Percentiles rank a stretch among this genome's conserved stretches.
Conservation (phyloP, 2,113 vertebrate genomes). For the Conger conger region DNA sequence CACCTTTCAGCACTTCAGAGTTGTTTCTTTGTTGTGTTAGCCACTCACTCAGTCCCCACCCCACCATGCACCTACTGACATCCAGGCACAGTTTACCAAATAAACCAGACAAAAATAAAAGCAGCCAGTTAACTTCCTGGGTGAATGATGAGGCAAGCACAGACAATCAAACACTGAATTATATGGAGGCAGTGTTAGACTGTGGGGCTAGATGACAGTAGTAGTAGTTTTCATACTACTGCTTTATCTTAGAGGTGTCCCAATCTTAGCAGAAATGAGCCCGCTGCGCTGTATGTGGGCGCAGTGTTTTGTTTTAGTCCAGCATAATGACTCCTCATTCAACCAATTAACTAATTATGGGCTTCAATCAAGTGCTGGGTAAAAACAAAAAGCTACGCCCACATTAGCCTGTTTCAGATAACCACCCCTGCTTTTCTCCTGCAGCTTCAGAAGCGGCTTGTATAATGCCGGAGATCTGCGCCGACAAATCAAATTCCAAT, state of each 20-base stretch:
- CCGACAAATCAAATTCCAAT: too few relatives aligned
- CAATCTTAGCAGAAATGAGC: too few relatives aligned
- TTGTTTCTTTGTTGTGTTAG: constrained; percentile 37
- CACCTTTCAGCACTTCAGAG: constrained; percentile 28
- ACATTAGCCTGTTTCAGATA: background rate
- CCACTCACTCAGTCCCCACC: constrained; percentile 51
- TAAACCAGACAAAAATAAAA: constrained; percentile 41
- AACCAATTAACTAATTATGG: too few relatives aligned
- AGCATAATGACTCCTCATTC: too few relatives aligned
- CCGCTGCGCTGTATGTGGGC: too few relatives aligned
- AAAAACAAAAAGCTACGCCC: too few relatives aligned
- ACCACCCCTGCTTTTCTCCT: background rate
- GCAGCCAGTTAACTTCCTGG: constrained; percentile 55
- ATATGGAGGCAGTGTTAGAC: background rate
- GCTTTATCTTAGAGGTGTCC: too few relatives aligned
- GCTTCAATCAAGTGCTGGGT: too few relatives aligned
- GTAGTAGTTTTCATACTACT: too few relatives aligned
- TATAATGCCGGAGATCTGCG: background rate
- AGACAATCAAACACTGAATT: constrained; percentile 51
- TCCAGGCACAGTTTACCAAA: constrained; percentile 58
- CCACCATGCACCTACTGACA: constrained; percentile 50
- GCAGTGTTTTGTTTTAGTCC: too few relatives aligned
- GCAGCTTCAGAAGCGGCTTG: background rate
- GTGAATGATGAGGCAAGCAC: constrained; percentile 24
- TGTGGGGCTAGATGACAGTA: background rate